phyloP scores from a whole-genome alignment of 2,797 vertebrate species.

The Babyrousa celebensis region DNA sequence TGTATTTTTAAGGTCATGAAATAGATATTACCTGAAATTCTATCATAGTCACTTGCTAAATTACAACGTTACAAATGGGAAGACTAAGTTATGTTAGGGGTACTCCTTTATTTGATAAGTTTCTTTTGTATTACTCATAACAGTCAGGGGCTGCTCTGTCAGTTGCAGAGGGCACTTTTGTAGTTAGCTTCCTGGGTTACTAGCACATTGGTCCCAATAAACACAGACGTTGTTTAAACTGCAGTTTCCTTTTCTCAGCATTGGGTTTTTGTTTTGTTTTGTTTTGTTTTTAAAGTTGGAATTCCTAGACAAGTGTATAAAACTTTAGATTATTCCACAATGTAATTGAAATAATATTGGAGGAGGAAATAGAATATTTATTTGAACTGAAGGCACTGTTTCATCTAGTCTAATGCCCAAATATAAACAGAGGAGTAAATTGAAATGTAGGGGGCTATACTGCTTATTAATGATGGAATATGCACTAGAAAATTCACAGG shows the following conservation, averaged over 20 bases:
- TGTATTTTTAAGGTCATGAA: not conserved
- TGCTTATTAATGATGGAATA: slow-evolving; percentile 9
- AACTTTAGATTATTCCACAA: slow-evolving; percentile 19
- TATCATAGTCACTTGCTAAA: not conserved
- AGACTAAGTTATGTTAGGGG: not conserved
- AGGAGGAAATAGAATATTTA: slow-evolving; percentile 15
- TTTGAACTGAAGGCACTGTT: not conserved
- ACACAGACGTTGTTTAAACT: not conserved
- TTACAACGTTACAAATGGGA: not conserved
- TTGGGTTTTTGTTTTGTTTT: too few relatives aligned
- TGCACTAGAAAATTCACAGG: slow-evolving; percentile 6
- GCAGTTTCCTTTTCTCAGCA: not conserved
- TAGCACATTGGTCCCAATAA: not conserved
- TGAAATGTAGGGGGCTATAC: not conserved
- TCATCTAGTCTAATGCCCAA: not conserved
- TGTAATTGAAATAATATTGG: slow-evolving; percentile 17
- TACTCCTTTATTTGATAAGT: not conserved
- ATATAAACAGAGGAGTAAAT: not conserved
- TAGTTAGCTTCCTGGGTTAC: not conserved
- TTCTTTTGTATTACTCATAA: not conserved
- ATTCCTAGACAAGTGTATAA: not conserved
- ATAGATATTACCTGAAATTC: not conserved
- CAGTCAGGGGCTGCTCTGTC: not conserved
- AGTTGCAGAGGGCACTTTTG: not conserved
- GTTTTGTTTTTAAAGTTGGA: not conserved